Conservation (phyloP, 2,797 vertebrate genomes). For the Sebastes oblongus region DNA sequence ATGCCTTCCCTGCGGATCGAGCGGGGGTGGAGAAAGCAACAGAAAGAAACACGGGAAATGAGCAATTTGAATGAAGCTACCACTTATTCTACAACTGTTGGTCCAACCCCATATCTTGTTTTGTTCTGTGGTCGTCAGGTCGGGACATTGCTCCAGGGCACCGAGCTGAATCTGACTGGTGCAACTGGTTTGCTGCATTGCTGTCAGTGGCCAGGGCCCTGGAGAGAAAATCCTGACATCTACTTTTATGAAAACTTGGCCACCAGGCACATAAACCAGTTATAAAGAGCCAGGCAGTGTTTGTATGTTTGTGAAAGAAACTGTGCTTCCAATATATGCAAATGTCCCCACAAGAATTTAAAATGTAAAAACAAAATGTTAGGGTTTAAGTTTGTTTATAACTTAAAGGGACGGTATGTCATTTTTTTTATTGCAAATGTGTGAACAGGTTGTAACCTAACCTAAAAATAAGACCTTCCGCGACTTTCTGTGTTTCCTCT, state of each 20-base stretch:
- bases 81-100: slow-evolving; percentile 66
- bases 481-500: no score
- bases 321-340: not conserved
- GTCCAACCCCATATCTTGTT: slow-evolving; percentile 68
- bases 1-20: slow-evolving; percentile 59
- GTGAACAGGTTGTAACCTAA: no score
- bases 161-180: slow-evolving; percentile 51
- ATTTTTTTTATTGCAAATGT: no score
- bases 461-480: no score
- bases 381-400: not conserved
- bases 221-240: slow-evolving; percentile 39
- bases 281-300: slow-evolving; percentile 13
- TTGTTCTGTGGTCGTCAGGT: slow-evolving; percentile 68
- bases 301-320: not conserved
- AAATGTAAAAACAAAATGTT: not conserved
- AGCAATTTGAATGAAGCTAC: slow-evolving; percentile 70
- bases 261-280: slow-evolving; percentile 46
- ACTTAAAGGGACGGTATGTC: no score
- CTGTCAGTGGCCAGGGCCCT: slow-evolving; percentile 33
- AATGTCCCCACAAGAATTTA: not conserved
- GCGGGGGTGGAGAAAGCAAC: slow-evolving; percentile 59
- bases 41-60: slow-evolving; percentile 63
- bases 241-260: slow-evolving; percentile 43
- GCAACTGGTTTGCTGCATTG: slow-evolving; percentile 53
- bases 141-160: slow-evolving; percentile 50